Evolutionary conservation across 1,140 invertebrate species (phyloP).

Genomic region (Glossosoma conforme): DNA sequence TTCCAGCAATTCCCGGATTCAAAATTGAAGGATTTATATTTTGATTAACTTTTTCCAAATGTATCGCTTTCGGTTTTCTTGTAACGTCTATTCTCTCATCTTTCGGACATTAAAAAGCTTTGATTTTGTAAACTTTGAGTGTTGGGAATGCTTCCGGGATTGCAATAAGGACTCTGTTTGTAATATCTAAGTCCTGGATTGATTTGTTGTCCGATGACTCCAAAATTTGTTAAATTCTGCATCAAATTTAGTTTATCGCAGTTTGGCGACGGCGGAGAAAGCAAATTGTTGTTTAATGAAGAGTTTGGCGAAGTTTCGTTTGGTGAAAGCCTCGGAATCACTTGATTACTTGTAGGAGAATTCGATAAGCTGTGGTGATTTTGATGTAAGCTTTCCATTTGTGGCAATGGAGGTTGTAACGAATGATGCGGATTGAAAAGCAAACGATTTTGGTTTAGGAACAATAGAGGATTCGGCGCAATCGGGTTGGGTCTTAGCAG

Average conservation of each 20-base stretch:
- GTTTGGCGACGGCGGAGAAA: slow-evolving; percentile 22
- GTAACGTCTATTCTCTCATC: slow-evolving; percentile 16
- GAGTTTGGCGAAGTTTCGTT: slow-evolving; percentile 28
- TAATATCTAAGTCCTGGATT: slow-evolving; percentile 20
- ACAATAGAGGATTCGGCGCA: slow-evolving; percentile 48
- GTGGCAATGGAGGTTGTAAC: slow-evolving; percentile 11
- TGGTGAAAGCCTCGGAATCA: slow-evolving; percentile 24
- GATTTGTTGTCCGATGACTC: slow-evolving; percentile 22
- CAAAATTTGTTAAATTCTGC: slow-evolving; percentile 24
- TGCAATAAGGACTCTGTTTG: slow-evolving; percentile 23
- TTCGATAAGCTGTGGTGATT: slow-evolving; percentile 27
- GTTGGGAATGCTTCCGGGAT: slow-evolving; percentile 12
- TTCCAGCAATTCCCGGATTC: slow-evolving; percentile 4
- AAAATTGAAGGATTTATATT: slow-evolving; percentile 9
- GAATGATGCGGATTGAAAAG: slow-evolving; percentile 37
- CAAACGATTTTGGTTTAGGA: slow-evolving; percentile 45
- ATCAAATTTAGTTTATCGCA: slow-evolving; percentile 28
- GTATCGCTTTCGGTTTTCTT: slow-evolving; percentile 17
- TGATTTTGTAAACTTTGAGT: slow-evolving; percentile 15
- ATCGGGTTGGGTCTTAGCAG: slow-evolving; percentile 45
- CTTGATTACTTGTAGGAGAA: slow-evolving; percentile 25
- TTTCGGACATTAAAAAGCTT: slow-evolving; percentile 3
- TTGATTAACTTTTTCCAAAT: slow-evolving; percentile 13
- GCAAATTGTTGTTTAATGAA: slow-evolving; percentile 10
- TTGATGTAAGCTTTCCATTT: slow-evolving; percentile 20